Conservation (phyloP, 2,888 invertebrate genomes). For the Drosophila vallismaia region DNA sequence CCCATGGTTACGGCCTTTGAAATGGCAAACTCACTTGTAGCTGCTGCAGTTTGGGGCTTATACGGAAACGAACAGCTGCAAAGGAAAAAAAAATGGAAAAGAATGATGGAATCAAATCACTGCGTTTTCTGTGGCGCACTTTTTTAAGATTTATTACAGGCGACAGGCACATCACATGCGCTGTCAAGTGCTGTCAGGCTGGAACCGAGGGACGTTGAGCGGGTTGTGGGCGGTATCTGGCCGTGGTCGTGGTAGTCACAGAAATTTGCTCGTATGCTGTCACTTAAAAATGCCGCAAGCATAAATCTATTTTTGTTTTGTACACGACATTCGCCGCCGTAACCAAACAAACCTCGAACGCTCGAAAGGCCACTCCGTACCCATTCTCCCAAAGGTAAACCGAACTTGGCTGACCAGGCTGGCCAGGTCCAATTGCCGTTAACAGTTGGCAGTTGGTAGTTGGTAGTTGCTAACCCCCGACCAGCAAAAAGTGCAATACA, state of each 20-base stretch:
- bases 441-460: slow-evolving; percentile 6
- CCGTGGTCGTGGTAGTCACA: slow-evolving; percentile 39
- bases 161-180: slow-evolving; percentile 70
- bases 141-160: slow-evolving; percentile 75
- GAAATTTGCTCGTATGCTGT: slow-evolving; percentile 69
- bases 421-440: slow-evolving; percentile 25
- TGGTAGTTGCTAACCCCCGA: slow-evolving; percentile 25
- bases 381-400: slow-evolving; percentile 10
- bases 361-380: slow-evolving; percentile 16
- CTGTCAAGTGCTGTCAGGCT: slow-evolving; percentile 61
- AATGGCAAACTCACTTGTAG: slow-evolving; percentile 57
- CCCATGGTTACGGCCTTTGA: slow-evolving; percentile 11
- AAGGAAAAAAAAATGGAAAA: slow-evolving; percentile 5
- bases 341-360: slow-evolving; percentile 48
- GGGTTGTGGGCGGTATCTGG: slow-evolving; percentile 4
- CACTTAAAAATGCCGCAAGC: slow-evolving; percentile 77
- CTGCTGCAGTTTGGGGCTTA: slow-evolving; percentile 43
- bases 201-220: slow-evolving; percentile 4
- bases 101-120: slow-evolving; percentile 59
- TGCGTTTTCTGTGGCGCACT: slow-evolving; percentile 48
- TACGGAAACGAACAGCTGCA: slow-evolving; percentile 15
- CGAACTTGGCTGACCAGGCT: slow-evolving; percentile 21
- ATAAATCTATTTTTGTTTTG: slow-evolving; percentile 77
- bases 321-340: slow-evolving; percentile 49
- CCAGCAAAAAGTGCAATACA: slow-evolving; percentile 56